Evolutionary conservation across 2,888 invertebrate genomes (phyloP).

Genomic region (Gisinianus flammeolus): DNA sequence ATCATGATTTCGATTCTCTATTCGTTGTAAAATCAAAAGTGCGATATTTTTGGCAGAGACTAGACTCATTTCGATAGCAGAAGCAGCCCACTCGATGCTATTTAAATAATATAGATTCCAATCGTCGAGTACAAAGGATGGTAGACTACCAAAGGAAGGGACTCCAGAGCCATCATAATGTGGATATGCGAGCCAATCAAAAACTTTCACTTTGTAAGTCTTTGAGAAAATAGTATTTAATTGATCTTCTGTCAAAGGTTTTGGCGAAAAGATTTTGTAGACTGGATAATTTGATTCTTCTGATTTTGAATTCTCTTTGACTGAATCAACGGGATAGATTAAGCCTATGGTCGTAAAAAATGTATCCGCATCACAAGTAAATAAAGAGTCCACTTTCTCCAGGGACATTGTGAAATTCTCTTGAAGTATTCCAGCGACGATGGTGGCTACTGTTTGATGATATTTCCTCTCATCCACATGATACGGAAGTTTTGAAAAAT

Average conservation of each 20-base stretch:
- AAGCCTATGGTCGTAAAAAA: conserved; percentile 63
- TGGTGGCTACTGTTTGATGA: conserved; percentile 67
- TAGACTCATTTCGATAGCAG: conserved; percentile 73
- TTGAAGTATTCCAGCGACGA: conserved; percentile 63
- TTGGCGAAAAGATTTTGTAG: conserved; percentile 69
- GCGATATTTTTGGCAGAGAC: conserved; percentile 70
- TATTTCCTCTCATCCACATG: conserved; percentile 61
- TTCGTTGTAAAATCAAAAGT: conserved; percentile 57
- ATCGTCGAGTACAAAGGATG: conserved; percentile 44
- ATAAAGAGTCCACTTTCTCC: conserved; percentile 58
- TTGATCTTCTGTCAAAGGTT: conserved; percentile 62
- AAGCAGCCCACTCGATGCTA: conserved; percentile 71
- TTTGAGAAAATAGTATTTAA: conserved; percentile 65
- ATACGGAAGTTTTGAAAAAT: conserved; percentile 61
- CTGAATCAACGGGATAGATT: conserved; percentile 52
- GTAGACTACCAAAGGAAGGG: conserved; percentile 43
- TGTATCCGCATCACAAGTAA: conserved; percentile 64
- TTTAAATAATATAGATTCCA: conserved; percentile 68
- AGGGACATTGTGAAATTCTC: conserved; percentile 61
- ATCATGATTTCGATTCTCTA: background rate
- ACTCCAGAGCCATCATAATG: conserved; percentile 61
- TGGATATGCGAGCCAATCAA: conserved; percentile 68
- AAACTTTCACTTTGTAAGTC: conserved; percentile 60
- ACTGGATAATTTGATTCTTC: conserved; percentile 60
- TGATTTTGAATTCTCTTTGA: background rate